Percentiles rank a stretch among this genome's conserved stretches.
Evolutionary conservation across 2,797 vertebrate species (phyloP).

Genomic region (Takifugu ocellatus): DNA sequence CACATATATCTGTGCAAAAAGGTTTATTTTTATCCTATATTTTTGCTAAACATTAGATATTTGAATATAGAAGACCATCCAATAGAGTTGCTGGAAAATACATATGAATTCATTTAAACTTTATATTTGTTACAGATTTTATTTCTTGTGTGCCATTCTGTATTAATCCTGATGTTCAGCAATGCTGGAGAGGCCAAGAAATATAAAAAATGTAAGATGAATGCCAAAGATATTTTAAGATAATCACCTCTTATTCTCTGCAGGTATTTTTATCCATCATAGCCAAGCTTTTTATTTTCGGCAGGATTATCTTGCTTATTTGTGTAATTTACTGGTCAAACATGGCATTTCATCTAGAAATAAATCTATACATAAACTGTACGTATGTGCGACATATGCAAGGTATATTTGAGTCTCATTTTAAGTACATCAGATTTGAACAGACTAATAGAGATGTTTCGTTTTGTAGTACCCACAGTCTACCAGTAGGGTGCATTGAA

Average conservation of each 20-base stretch:
- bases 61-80: conserved; percentile 17
- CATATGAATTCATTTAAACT: conserved; percentile 20
- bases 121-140: conserved; percentile 51
- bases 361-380: conserved; percentile 18
- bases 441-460: background rate
- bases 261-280: background rate
- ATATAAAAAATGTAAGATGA: conserved; percentile 22
- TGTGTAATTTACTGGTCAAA: too few species aligned
- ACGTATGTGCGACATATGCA: background rate
- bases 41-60: conserved; percentile 26
- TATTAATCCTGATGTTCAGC: conserved; percentile 18
- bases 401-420: background rate
- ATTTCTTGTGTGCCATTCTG: conserved; percentile 29
- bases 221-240: conserved; percentile 38
- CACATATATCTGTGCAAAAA: conserved; percentile 6
- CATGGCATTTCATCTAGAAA: conserved; percentile 19
- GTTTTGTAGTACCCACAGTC: conserved; percentile 1
- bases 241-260: conserved; percentile 24
- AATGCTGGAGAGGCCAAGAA: conserved; percentile 19
- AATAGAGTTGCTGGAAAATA: conserved; percentile 18
- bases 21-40: conserved; percentile 25
- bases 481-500: conserved; percentile 55
- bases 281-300: conserved; percentile 2
- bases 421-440: background rate
- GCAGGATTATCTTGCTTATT: conserved; percentile 13